These are phyloP conservation scores for Onthophagus sagittarius DNA, from an alignment of 2,888 invertebrate species.

Conservation along the genomic window DNA sequence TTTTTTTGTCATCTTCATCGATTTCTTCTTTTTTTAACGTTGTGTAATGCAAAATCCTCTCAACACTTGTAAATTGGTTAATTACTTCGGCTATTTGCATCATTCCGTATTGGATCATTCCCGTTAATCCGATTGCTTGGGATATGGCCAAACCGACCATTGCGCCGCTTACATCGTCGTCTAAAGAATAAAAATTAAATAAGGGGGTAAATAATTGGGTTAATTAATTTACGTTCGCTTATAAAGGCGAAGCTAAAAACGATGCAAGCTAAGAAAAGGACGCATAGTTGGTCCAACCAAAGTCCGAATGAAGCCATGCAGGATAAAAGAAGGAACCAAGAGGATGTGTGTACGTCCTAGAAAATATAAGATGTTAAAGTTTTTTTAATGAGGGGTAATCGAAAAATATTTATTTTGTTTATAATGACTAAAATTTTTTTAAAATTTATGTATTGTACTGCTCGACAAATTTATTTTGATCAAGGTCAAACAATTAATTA, in stretches of 20 bases:
- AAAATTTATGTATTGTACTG: too few species aligned
- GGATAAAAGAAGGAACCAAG: conserved; percentile 60
- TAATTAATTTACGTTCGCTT: conserved; percentile 47
- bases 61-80: conserved; percentile 71
- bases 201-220: background rate
- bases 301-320: conserved; percentile 62
- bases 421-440: too few species aligned
- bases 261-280: conserved; percentile 56
- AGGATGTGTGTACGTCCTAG: conserved; percentile 59
- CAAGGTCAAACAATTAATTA: too few species aligned
- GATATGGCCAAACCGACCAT: conserved; percentile 67
- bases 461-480: too few species aligned
- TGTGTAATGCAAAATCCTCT: conserved; percentile 73
- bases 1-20: background rate
- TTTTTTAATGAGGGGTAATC: background rate
- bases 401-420: too few species aligned
- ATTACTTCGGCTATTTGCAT: conserved; percentile 70
- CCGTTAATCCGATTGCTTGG: conserved; percentile 66
- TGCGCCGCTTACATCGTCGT: conserved; percentile 48
- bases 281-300: conserved; percentile 61
- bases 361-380: too few species aligned
- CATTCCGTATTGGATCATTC: conserved; percentile 75
- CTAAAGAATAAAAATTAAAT: conserved; percentile 19
- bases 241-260: conserved; percentile 59
- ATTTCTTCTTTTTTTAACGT: conserved; percentile 65